Conservation (phyloP, 2,113 vertebrate genomes). For the Bucco capensis region DNA sequence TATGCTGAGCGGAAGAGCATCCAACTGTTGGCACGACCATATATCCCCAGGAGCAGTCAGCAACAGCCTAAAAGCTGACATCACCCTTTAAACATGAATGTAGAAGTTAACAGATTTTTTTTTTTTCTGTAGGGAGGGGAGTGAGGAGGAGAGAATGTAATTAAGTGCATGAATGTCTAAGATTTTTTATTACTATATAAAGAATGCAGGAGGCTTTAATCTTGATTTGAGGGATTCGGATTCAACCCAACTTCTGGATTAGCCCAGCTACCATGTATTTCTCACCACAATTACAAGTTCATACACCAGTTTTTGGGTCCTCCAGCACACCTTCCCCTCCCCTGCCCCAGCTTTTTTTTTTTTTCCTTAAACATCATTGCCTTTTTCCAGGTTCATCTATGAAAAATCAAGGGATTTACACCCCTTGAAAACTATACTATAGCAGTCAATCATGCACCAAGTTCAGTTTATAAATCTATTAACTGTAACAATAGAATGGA, state of each 20-base stretch:
- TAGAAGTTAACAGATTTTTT: not conserved
- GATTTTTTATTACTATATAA: not conserved
- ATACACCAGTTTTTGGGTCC: not conserved
- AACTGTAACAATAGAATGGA: constrained; percentile 8
- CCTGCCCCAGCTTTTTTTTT: too few relatives aligned
- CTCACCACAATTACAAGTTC: not conserved
- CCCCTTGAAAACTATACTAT: not conserved
- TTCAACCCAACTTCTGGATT: not conserved
- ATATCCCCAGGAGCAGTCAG: not conserved
- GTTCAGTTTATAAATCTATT: constrained; percentile 35
- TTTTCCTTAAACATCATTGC: not conserved
- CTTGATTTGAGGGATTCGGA: not conserved
- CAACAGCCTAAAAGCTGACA: not conserved
- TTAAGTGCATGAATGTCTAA: constrained; percentile 4
- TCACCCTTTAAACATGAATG: not conserved
- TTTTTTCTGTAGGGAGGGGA: not conserved
- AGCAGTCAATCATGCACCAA: not conserved
- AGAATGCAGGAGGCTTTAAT: not conserved
- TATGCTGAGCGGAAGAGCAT: not conserved
- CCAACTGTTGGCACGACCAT: not conserved
- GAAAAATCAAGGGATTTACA: constrained; percentile 6
- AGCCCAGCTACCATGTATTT: not conserved
- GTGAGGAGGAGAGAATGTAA: not conserved
- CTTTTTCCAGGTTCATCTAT: not conserved
- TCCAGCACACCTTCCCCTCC: not conserved